A percentile compares a stretch with the other conserved stretches of the same genome.
phyloP scores from a whole-genome alignment of 2,113 vertebrate species.

The Barnardius zonarius region DNA sequence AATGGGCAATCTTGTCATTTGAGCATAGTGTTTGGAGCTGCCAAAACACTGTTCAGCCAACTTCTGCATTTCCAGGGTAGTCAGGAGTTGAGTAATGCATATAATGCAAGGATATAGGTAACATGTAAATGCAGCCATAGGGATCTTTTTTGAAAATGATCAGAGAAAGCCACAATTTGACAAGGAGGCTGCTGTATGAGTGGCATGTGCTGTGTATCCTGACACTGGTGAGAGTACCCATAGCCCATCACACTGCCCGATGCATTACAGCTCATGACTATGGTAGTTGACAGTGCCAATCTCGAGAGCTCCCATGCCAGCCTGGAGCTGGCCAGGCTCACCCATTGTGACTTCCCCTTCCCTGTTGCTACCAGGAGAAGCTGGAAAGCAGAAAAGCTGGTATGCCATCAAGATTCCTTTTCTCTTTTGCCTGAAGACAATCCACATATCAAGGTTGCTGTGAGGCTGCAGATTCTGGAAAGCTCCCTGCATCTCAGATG shows the following conservation, averaged over 20 bases:
- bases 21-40: background rate
- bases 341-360: too few relatives aligned
- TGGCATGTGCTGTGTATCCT: background rate
- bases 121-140: background rate
- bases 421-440: background rate
- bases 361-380: background rate
- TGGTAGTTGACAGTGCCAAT: background rate
- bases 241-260: background rate
- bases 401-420: background rate
- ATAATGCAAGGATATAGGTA: background rate
- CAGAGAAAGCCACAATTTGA: background rate
- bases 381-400: background rate
- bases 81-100: background rate
- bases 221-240: fast-evolving
- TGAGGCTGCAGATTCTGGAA: background rate
- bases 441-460: background rate
- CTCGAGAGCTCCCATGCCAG: background rate
- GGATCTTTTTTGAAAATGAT: background rate
- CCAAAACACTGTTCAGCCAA: background rate
- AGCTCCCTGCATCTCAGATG: background rate
- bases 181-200: background rate
- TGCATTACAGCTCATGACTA: background rate
- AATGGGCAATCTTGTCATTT: background rate
- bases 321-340: background rate
- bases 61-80: background rate